Evolutionary conservation across 2,113 vertebrate genomes (phyloP).

Genomic region (Machaerirhynchus nigripectus): DNA sequence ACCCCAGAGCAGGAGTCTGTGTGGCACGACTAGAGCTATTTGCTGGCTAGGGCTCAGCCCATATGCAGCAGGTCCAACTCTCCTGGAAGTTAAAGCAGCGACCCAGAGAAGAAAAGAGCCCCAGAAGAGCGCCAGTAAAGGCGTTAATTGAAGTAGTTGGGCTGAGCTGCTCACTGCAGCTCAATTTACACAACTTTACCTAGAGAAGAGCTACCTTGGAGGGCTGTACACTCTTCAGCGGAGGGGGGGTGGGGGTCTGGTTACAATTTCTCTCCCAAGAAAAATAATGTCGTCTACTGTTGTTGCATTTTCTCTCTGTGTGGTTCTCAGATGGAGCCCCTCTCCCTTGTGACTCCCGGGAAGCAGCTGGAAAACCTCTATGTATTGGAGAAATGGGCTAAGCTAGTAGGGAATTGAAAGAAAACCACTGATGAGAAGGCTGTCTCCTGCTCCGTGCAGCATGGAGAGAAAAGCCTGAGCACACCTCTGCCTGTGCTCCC

Average conservation of each 20-base stretch:
- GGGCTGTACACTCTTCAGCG: accelerated
- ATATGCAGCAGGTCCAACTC: background rate
- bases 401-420: background rate
- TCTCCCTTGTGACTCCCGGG: background rate
- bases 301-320: background rate
- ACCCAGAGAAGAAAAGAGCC: background rate
- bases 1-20: background rate
- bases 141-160: background rate
- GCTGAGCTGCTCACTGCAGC: background rate
- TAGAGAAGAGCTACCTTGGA: background rate
- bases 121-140: background rate
- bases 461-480: background rate
- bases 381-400: background rate
- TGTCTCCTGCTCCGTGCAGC: background rate
- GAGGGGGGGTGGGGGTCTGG: accelerated
- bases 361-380: background rate
- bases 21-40: background rate
- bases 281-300: background rate
- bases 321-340: background rate
- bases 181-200: background rate
- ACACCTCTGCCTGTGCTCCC: background rate
- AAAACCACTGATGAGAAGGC: background rate
- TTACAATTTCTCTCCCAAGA: background rate
- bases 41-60: background rate
- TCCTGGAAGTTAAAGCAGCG: background rate